A percentile compares a stretch with the other conserved stretches of the same genome.
These are phyloP conservation scores for Eilema griseolum DNA, from an alignment of 2,888 invertebrate species.

Conservation along the genomic window DNA sequence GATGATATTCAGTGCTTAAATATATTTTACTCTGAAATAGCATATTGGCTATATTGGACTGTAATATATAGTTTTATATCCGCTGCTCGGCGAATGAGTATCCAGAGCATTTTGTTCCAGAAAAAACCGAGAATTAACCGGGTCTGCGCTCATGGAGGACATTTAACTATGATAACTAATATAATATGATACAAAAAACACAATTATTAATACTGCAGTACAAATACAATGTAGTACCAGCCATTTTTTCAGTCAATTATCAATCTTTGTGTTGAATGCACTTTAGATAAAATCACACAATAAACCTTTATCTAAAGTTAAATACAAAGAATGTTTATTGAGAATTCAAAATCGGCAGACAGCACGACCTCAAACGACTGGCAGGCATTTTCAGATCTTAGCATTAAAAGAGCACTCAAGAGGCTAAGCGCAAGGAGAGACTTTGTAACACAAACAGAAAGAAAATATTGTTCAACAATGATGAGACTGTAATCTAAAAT, in stretches of 20 bases:
- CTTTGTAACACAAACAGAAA: neutral
- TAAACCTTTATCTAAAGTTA: neutral
- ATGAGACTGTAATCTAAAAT: neutral
- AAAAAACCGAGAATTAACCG: too few relatives aligned
- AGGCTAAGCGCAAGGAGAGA: neutral
- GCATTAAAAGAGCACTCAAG: constrained; percentile 1
- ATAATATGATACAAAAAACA: too few relatives aligned
- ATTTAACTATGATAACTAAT: too few relatives aligned
- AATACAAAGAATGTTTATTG: neutral
- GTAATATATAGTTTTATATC: too few relatives aligned
- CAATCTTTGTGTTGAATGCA: neutral
- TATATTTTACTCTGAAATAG: too few relatives aligned
- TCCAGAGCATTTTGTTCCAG: too few relatives aligned
- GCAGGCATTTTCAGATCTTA: neutral
- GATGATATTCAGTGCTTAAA: neutral
- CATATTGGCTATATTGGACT: too few relatives aligned
- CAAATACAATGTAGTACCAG: too few relatives aligned
- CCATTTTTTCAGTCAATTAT: too few relatives aligned
- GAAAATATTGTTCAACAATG: constrained; percentile 1
- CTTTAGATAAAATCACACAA: neutral
- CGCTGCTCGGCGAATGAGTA: too few relatives aligned
- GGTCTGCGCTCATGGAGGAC: too few relatives aligned
- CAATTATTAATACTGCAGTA: too few relatives aligned
- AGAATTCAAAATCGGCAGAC: neutral
- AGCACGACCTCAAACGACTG: neutral